Percentiles rank a stretch among this genome's conserved stretches.
Evolutionary conservation across 2,797 vertebrate genomes (phyloP).

Genomic region (Rhyacichthys aspro): DNA sequence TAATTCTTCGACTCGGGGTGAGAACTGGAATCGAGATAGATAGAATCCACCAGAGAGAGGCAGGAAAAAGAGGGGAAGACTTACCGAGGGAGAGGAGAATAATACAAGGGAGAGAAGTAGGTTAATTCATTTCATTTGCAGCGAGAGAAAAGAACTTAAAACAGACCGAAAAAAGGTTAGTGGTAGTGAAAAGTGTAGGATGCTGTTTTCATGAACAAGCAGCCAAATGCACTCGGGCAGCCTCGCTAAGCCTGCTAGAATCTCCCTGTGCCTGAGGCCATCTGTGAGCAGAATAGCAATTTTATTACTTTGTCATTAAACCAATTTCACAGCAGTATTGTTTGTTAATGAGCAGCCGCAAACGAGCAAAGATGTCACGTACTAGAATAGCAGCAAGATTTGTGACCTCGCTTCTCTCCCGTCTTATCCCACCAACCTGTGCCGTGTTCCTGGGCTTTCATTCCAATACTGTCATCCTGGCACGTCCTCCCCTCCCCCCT

Average conservation of each 20-base stretch:
- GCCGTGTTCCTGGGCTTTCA: slow-evolving; percentile 66
- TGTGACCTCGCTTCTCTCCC: slow-evolving; percentile 87
- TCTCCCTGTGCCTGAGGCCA: slow-evolving; percentile 96
- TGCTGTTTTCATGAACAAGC: slow-evolving; percentile 98
- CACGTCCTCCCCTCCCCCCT: slow-evolving; percentile 29
- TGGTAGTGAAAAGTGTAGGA: slow-evolving; percentile 85
- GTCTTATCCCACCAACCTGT: slow-evolving; percentile 62
- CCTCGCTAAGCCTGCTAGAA: slow-evolving; percentile 95
- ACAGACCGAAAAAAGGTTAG: slow-evolving; percentile 74
- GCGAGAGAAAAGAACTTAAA: slow-evolving; percentile 73
- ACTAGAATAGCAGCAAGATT: slow-evolving; percentile 99
- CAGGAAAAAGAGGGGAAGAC: slow-evolving; percentile 16
- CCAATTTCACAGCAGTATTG: slow-evolving; percentile 99
- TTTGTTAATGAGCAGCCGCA: slow-evolving; percentile 99
- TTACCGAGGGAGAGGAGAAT: slow-evolving; percentile 50
- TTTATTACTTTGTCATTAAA: slow-evolving; percentile 99
- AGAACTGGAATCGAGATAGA: slow-evolving; percentile 48
- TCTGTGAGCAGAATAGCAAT: slow-evolving; percentile 99
- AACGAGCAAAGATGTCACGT: slow-evolving; percentile 98
- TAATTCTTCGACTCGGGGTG: slow-evolving; percentile 74
- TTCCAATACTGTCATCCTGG: slow-evolving; percentile 39
- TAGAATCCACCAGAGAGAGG: slow-evolving; percentile 53
- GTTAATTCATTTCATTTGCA: slow-evolving; percentile 85
- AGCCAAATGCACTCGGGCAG: slow-evolving; percentile 97
- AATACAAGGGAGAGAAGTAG: slow-evolving; percentile 75